Evolutionary conservation across 2,113 vertebrate species (phyloP), one percentile per base, ranked within the genome.

Genomic region (Aspiorhynchus laticeps): DNA sequence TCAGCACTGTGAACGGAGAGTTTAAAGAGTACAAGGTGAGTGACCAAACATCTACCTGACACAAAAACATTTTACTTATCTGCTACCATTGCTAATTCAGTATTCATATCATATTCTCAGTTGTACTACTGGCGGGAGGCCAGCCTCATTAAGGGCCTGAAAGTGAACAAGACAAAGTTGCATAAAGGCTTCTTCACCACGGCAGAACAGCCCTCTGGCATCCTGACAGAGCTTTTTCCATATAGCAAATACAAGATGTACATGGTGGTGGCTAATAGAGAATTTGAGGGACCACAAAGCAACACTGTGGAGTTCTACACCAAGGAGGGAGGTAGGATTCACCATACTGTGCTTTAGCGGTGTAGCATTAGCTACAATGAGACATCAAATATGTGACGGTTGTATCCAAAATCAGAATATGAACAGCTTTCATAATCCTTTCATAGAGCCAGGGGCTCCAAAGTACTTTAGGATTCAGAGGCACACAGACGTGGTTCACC

Each of bases 11-110:
- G 88, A 96, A 93, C 89, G 98, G 98, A 90, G 97, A 96, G 88
- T 97, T 99, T 90, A 97, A 96, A 91, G 98, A 98, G 91, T 99
- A 99, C 93, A 95, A 95, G 94, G 98, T 99, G 94, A 97, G 96
- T 88, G n/a, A 86, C 83, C 48, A 1, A 28, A 43, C 43, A 46
- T 53, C 31, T 75, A 8, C 51, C 43, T 26, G 51, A 24, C 26
- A 41, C 36, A 26, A 61, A 71, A 43, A 31, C 56, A 65, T 15
- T 10, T n/a, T 14, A 46, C 36, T 46, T 14, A 67, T 28, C 5
- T 82, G 41, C 73, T 14, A 75, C n/a, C 11, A 46, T 26, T 26
- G 24, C 74, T 53, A 19, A 53, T 21, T 78, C 14, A 7, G 3
- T 61, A 61, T 61, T 61, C 26, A 24, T 78, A 43, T 93, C 65